Evolutionary conservation across 2,888 invertebrate species (phyloP).

Genomic region (Limnephilus rhombicus): DNA sequence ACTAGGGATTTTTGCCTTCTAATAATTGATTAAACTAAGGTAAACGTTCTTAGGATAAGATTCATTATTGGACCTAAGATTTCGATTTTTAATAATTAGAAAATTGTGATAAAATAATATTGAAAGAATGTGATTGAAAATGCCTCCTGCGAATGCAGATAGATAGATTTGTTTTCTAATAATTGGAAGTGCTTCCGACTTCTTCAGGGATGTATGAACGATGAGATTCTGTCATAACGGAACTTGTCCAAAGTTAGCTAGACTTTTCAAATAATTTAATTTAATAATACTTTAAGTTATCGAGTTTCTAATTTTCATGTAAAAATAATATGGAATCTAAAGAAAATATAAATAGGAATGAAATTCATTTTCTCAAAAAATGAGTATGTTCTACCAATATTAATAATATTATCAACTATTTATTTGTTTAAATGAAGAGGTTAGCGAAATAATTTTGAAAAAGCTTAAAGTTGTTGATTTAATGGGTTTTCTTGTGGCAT

Average conservation of each 20-base stretch:
- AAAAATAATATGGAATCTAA: not conserved
- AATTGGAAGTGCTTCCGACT: not conserved
- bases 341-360: not conserved
- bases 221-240: not conserved
- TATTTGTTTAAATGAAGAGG: not conserved
- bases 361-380: not conserved
- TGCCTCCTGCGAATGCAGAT: constrained; percentile 51
- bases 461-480: not conserved
- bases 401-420: not conserved
- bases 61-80: not conserved
- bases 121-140: constrained; percentile 46
- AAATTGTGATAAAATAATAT: constrained; percentile 33
- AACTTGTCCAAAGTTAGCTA: not conserved
- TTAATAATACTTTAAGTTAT: not conserved
- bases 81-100: not conserved
- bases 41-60: not conserved
- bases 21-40: not conserved
- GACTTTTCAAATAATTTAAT: not conserved
- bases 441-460: not conserved
- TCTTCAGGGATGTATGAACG: constrained; percentile 19
- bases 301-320: not conserved
- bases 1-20: not conserved
- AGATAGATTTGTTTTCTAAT: constrained; percentile 45
- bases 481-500: not conserved
- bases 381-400: not conserved